Percentiles rank a stretch among this genome's conserved stretches.
These are phyloP conservation scores for Edolisoma coerulescens DNA, from an alignment of 2,113 vertebrate genomes.

Conservation along the genomic window DNA sequence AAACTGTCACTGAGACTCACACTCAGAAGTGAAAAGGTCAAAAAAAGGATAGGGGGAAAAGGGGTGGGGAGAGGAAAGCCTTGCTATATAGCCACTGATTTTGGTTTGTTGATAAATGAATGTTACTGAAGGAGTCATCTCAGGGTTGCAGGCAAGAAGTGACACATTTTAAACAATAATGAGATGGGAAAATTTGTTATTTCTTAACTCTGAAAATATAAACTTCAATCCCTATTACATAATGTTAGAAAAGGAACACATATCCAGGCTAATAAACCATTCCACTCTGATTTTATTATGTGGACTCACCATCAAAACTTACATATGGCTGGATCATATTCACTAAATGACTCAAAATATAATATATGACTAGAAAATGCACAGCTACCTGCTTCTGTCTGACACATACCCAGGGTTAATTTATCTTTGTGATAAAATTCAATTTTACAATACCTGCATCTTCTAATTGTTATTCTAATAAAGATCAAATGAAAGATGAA, in stretches of 20 bases:
- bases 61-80: fast-evolving
- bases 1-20: background rate
- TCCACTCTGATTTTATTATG: background rate
- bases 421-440: background rate
- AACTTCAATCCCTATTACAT: background rate
- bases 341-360: background rate
- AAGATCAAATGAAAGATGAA: background rate
- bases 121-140: background rate
- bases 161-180: background rate
- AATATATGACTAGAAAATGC: background rate
- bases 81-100: background rate
- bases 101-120: background rate
- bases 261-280: background rate
- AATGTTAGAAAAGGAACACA: background rate
- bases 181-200: background rate
- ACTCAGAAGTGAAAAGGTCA: background rate
- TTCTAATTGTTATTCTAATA: background rate
- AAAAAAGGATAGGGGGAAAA: background rate
- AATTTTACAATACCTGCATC: background rate
- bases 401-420: background rate
- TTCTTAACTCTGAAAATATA: background rate
- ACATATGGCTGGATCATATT: fast-evolving
- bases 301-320: background rate
- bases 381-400: background rate
- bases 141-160: background rate